Evolutionary conservation across 1,140 invertebrate genomes (phyloP), one percentile per base, ranked within the genome.

Genomic region (Bombus superbus): DNA sequence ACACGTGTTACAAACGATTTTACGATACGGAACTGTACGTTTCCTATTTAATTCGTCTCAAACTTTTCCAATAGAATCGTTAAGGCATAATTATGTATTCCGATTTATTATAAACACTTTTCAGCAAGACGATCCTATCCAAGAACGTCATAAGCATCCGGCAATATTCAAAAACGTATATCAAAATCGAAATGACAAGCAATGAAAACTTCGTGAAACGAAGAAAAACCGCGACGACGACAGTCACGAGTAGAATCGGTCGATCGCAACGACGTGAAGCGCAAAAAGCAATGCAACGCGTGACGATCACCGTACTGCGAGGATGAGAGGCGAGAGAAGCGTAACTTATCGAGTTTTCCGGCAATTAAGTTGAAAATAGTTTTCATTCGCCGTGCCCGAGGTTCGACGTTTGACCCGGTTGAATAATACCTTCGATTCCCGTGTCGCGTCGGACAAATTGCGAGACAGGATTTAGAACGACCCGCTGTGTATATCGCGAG

Each of bases 301-400:
- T 53, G 6, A 15, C 6, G 8, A 18, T 4, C 40, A 22, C 2
- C 25, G 35, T 35, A 53, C 15, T 11, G 11, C 25, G 57, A 11
- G 53, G 6, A 15, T 4, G 13, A 42, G 69, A 18, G 35, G 6
- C n/a, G 69, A 18, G 80, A n/a, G 18, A 15, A 11, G 35, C 32
- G 28, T 13, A 69, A 84, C 38, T 84, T 59, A 59, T 78, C 47
- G 38, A 59, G n/a, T 78, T 71, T 78, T 40, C 64, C 38, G 32
- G 38, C 62, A 78, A 84, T 84, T 84, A 84, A 71, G 47, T 80
- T 22, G 76, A 35, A 81, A 85, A 73, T 80, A 47, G 40, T 32
- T 73, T 59, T 42, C 57, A 13, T 64, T 53, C 42, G 5, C 3
- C 25, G 40, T 25, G 15, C 3, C 28, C 25, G 22, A 25, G 22